Evolutionary conservation across 2,888 invertebrate genomes (phyloP).

Genomic region (Disparrhopalites patrizii): DNA sequence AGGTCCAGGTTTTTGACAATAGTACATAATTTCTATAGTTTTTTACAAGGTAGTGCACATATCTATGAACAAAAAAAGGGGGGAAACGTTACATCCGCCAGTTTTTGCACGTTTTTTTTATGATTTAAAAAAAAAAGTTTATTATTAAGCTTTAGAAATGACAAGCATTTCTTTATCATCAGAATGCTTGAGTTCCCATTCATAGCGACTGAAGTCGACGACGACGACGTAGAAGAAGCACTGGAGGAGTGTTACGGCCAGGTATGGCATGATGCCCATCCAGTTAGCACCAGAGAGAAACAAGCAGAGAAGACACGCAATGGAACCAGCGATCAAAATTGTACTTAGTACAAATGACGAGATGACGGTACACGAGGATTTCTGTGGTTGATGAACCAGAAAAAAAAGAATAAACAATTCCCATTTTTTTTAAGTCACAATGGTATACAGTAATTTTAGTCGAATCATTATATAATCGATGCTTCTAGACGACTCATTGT

Average conservation of each 20-base stretch:
- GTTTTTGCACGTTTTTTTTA: background rate
- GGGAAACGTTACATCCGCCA: background rate
- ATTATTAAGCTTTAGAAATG: conserved; percentile 37
- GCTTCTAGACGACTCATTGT: too few species aligned
- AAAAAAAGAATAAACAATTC: background rate
- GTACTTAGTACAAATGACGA: conserved; percentile 38
- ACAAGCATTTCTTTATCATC: conserved; percentile 42
- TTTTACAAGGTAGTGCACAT: too few species aligned
- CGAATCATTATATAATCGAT: too few species aligned
- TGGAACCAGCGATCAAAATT: conserved; percentile 38
- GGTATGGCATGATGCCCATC: conserved; percentile 35
- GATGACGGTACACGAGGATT: conserved; percentile 31
- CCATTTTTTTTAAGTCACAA: too few species aligned
- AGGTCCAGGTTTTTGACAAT: too few species aligned
- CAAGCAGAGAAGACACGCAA: conserved; percentile 34
- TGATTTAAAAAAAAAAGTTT: background rate
- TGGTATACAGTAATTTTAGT: too few species aligned
- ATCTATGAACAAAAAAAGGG: background rate
- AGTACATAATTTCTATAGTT: too few species aligned
- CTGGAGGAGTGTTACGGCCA: conserved; percentile 34
- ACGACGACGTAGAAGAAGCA: conserved; percentile 37
- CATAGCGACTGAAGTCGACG: conserved; percentile 38
- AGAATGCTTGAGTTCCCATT: conserved; percentile 29
- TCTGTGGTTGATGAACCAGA: conserved; percentile 27
- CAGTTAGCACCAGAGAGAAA: conserved; percentile 35